Conservation (phyloP, 37 sponge, comb jelly and placozoan genomes). For the Spongia lamella region DNA sequence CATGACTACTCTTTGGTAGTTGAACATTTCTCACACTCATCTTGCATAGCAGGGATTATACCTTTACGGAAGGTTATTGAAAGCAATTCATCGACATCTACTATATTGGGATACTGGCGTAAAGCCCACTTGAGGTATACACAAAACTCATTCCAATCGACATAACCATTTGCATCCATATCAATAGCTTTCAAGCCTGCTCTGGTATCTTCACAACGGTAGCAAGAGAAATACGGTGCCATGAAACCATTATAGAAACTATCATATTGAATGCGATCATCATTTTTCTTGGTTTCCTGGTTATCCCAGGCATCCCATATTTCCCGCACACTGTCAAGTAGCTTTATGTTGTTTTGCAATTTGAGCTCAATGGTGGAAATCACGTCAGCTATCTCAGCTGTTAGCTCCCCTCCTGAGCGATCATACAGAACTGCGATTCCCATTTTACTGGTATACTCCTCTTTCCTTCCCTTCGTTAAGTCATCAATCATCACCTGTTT, state of each 20-base stretch:
- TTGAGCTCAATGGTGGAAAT: constrained; percentile 41
- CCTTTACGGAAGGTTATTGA: constrained; percentile 74
- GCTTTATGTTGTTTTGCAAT: constrained; percentile 22
- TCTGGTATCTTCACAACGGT: constrained; percentile 58
- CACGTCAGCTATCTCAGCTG: constrained; percentile 42
- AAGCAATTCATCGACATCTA: constrained; percentile 45
- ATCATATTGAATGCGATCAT: constrained; percentile 68
- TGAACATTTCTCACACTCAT: too few species aligned
- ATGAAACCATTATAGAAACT: constrained; percentile 85
- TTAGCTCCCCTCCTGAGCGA: too few species aligned
- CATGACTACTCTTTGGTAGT: too few species aligned
- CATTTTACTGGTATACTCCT: constrained; percentile 83
- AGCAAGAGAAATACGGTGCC: too few species aligned
- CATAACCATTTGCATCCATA: constrained; percentile 73
- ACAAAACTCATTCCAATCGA: constrained; percentile 86
- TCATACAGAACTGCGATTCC: constrained; percentile 74
- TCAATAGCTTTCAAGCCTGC: constrained; percentile 70
- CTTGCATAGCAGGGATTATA: constrained; percentile 82
- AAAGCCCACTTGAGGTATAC: constrained; percentile 87
- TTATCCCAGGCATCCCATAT: constrained; percentile 81
- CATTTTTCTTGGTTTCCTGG: constrained; percentile 11
- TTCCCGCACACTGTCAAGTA: constrained; percentile 57
- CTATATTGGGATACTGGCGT: constrained; percentile 64
- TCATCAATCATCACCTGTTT: constrained; percentile 75
- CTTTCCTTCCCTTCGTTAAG: constrained; percentile 54